Base-by-base conservation (phyloP, 2,797 vertebrate species). In the Acipenser ruthenus region DNA sequence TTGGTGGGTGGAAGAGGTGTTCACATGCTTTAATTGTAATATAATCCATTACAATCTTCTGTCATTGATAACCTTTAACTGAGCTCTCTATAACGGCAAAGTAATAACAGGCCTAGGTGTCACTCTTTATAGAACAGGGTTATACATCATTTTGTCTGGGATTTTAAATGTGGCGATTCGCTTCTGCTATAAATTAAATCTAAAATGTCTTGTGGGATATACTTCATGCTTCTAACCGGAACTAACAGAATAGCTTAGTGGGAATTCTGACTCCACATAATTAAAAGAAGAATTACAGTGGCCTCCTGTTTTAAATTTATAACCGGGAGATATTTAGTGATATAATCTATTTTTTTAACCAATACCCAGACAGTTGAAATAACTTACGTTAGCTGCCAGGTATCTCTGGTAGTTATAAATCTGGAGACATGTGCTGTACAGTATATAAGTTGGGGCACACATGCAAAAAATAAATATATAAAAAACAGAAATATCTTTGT, bases 1-100 rank as follows among this genome's bases (percentile, higher is more conserved):
- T 10, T 49, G 10, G 55, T 7, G 18, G 60, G 23, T 9, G 12
- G 47, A 63, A n/a, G 74, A 76, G 82, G 82, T 49, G 50, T 63
- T 85, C 82, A 84, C 84, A 81, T 83, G 76, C 70, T 80, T 49
- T 70, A 83, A 82, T 86, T 85, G 74, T 78, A 78, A 75, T 78
- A 78, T 73, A 84, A 84, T 85, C 71, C 76, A 84, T 88, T 88
- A 86, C 52, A 81, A 82, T 77, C 71, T 79, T 66, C 64, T 71
- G 67, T 65, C 77, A 70, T 79, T 72, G 77, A 86, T 83, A 83
- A 83, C 74, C 81, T 85, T 84, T 84, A 82, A 70, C 77, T 79
- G 76, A 73, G 71, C 70, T 74, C 71, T 51, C 23, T 82, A 74
- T 78, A 79, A 84, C 65, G 65, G 69, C 83, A 85, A 80, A 77